These are phyloP conservation scores for Palythoa grandiflora DNA, from an alignment of 92 coral and sea anemone species.

Conservation along the genomic window DNA sequence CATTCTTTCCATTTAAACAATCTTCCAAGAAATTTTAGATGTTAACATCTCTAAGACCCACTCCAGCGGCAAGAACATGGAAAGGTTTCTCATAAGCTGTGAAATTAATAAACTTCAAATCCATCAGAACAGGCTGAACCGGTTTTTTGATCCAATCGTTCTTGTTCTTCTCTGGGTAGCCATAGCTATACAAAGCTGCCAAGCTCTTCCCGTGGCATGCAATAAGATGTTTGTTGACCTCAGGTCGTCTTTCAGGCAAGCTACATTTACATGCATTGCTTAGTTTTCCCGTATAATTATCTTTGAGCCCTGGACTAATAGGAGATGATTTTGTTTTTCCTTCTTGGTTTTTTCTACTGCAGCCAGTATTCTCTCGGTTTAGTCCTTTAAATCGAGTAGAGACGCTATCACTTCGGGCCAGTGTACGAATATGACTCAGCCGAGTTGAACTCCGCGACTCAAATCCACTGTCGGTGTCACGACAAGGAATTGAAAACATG, in stretches of 20 bases:
- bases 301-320: background rate
- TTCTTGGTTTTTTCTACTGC: background rate
- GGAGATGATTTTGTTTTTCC: background rate
- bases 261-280: background rate
- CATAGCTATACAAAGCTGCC: constrained; percentile 19
- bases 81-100: constrained; percentile 74
- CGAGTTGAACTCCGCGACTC: constrained; percentile 68
- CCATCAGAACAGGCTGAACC: constrained; percentile 84
- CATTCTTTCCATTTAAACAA: no score
- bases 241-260: background rate
- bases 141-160: constrained; percentile 63
- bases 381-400: background rate
- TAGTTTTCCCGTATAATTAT: background rate
- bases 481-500: constrained; percentile 48
- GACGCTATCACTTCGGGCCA: constrained; percentile 45
- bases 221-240: constrained; percentile 13
- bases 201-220: constrained; percentile 26
- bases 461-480: constrained; percentile 77
- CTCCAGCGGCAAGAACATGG: background rate
- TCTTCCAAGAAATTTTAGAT: no score
- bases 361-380: background rate
- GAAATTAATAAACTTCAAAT: constrained; percentile 86
- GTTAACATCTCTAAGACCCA: background rate
- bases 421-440: constrained; percentile 66
- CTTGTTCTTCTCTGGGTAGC: constrained; percentile 53